phyloP scores from a whole-genome alignment of 1,140 invertebrate genomes.

The Neodiprion lecontei region DNA sequence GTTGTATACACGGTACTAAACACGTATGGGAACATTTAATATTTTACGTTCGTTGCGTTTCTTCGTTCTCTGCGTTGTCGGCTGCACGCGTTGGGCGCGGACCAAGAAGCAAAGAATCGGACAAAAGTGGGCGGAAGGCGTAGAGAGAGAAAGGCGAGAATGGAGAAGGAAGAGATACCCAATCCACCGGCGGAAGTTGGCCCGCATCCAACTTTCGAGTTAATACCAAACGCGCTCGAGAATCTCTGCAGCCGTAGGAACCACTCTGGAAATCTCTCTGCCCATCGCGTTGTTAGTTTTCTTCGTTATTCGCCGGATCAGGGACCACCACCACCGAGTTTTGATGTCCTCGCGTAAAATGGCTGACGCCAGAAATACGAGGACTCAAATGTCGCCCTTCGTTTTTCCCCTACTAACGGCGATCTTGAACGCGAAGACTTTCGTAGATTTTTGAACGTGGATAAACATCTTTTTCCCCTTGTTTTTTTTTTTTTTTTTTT shows the following conservation, averaged over 20 bases:
- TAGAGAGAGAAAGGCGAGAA: neutral
- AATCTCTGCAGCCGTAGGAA: neutral
- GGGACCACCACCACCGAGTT: neutral
- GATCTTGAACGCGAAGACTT: too few relatives aligned
- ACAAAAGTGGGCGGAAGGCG: neutral
- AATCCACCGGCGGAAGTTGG: neutral
- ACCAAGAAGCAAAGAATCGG: neutral
- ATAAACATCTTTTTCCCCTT: too few relatives aligned
- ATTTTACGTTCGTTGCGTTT: too few relatives aligned
- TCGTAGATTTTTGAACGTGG: too few relatives aligned
- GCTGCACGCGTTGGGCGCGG: neutral
- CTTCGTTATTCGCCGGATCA: neutral
- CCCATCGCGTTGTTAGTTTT: neutral
- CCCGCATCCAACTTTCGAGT: neutral
- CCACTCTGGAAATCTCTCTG: neutral
- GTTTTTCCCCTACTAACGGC: too few relatives aligned
- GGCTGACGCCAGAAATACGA: too few relatives aligned
- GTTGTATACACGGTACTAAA: too few relatives aligned
- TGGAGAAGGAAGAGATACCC: neutral
- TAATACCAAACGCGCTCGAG: neutral
- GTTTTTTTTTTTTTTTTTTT: too few relatives aligned
- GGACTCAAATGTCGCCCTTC: too few relatives aligned
- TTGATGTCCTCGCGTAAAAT: too few relatives aligned
- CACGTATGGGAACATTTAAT: too few relatives aligned
- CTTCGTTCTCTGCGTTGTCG: too few relatives aligned